Base-by-base conservation (phyloP, 2,888 invertebrate species). In the Hofmannophila pseudospretella region DNA sequence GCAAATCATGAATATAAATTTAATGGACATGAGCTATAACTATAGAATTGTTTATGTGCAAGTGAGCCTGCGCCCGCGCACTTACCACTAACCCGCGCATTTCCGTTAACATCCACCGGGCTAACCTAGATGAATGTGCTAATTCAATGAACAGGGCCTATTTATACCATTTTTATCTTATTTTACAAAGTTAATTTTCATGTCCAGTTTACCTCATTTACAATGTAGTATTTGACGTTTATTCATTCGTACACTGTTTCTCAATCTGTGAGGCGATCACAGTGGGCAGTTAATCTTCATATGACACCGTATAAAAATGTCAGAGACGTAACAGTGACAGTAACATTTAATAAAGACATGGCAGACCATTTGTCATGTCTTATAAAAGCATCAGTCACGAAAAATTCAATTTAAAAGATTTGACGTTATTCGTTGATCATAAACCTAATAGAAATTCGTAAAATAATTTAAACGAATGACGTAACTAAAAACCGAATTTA, bases 111-210 rank as follows among this genome's bases (percentile, higher is more conserved):
- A 61, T 70, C 69, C 58, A 62, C 62, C 65, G 70, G 56, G 60
- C 58, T 60, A 62, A 58, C 65, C 67, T 53, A 67, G 60, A 61
- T 66, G 71, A 84, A 74, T 85, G 82, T 76, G 72, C 53, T 68
- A 30, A 57, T 65, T 58, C 65, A 60, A 67, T 59, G 58, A 62
- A 58, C 62, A 63, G 64, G 60, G 65, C 69, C 68, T 84, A 78
- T 85, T 75, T 85, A 84, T 85, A 85, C 75, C 68, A 70, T 81
- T 77, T 79, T 79, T 68, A 65, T 67, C 66, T 67, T 67, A 71
- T 73, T 74, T 73, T 59, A 73, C 64, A 67, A 67, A 57, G 48
- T 53, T 50, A 62, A 68, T 66, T 64, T 67, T 59, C 60, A 61
- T 64, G 60, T 67, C 65, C 54, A 69, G 69, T 69, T 74, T 65